A percentile compares a stretch with the other conserved stretches of the same genome.
Conservation (phyloP, 2,113 vertebrate species). For the Vimba vimba region DNA sequence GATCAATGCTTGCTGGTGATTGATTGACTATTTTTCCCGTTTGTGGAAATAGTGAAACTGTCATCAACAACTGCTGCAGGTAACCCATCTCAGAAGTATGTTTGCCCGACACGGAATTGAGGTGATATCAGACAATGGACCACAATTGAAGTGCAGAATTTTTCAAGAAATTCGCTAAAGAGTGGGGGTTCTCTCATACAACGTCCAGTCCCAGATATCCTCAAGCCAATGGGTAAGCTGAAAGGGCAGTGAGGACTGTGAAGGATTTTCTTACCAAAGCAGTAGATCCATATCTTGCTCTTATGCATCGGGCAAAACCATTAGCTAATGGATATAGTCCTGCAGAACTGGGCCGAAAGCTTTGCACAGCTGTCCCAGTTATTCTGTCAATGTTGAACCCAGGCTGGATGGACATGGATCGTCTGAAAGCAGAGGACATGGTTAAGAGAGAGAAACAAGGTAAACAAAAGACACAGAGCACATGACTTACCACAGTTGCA, state of each 20-base stretch:
- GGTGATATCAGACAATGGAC: background rate
- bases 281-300: constrained; percentile 31
- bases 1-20: background rate
- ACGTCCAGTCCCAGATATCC: constrained; percentile 30
- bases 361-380: constrained; percentile 12
- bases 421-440: background rate
- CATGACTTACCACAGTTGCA: background rate
- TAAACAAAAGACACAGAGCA: background rate
- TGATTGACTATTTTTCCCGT: background rate
- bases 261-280: constrained; percentile 34
- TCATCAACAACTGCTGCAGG: constrained; percentile 13
- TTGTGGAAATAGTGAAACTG: constrained; percentile 45
- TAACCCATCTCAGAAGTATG: constrained; percentile 26
- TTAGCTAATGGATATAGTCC: constrained; percentile 41
- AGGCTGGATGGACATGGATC: background rate
- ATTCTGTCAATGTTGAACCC: constrained; percentile 7
- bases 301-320: constrained; percentile 37
- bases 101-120: constrained; percentile 23
- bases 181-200: constrained; percentile 10
- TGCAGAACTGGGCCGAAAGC: constrained; percentile 16
- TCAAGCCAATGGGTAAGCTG: constrained; percentile 27
- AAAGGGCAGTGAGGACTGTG: constrained; percentile 37
- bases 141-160: constrained; percentile 17
- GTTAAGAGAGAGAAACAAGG: background rate
- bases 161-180: constrained; percentile 4